Conservation (phyloP, 2,797 vertebrate species). For the Lepus oiostolus region DNA sequence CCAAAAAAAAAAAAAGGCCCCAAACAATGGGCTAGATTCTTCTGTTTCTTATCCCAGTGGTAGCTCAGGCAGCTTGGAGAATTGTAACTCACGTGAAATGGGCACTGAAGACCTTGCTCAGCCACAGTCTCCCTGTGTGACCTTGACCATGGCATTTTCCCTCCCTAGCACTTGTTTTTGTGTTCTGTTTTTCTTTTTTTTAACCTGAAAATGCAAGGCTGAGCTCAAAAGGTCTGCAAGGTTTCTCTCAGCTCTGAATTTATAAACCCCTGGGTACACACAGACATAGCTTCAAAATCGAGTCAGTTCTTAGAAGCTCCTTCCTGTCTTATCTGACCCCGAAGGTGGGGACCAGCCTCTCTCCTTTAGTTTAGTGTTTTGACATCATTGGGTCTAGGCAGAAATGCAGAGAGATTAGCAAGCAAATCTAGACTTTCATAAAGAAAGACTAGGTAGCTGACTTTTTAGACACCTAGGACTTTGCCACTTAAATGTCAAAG, state of each 20-base stretch:
- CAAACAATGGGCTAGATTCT: background rate
- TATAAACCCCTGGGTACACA: background rate
- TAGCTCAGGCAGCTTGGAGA: background rate
- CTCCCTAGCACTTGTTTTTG: background rate
- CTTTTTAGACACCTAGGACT: background rate
- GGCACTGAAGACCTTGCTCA: background rate
- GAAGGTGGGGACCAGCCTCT: background rate
- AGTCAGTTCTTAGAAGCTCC: background rate
- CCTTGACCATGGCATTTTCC: background rate
- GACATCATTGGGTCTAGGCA: background rate
- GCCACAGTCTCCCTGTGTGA: background rate
- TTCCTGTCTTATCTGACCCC: background rate
- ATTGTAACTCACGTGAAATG: background rate
- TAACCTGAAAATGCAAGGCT: conserved; percentile 2
- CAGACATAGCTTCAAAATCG: conserved; percentile 22
- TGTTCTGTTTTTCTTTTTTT: background rate
- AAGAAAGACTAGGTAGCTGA: conserved; percentile 4
- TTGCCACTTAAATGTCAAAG: background rate
- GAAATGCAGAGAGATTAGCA: conserved; percentile 12
- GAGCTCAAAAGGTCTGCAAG: conserved; percentile 3
- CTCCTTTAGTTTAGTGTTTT: conserved; percentile 36
- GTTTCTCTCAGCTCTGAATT: conserved; percentile 28
- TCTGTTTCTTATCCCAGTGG: background rate
- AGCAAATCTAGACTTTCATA: background rate
- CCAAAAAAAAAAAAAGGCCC: background rate